Base-by-base conservation (phyloP, 2,113 vertebrate species). In the Caranx ignobilis region DNA sequence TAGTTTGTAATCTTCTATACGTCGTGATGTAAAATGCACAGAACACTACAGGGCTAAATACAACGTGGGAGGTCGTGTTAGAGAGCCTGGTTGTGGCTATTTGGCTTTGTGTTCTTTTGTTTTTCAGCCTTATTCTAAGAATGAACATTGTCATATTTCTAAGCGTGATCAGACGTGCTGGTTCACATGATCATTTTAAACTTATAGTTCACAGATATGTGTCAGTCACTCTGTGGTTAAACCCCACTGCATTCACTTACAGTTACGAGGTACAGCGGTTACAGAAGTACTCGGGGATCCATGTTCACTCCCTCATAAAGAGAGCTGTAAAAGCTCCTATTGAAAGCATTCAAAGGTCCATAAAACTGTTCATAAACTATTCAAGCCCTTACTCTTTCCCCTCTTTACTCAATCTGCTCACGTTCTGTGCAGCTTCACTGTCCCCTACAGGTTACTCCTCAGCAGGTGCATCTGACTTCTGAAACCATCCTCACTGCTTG, bases 341-440 rank as follows among this genome's bases (percentile, higher is more conserved):
- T 92, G 76, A 93, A 89, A 83, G 79, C 77, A 83, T 70, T 81
- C 71, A 82, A 31, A 87, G 93, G 90, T 93, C 92, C 65, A 93
- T 93, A 93, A 94, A 95, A 87, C 68, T 79, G 62, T 90, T 90
- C 79, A 94, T 94, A 86, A 93, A 90, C 84, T 85, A 57, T 73
- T 74, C 68, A 79, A 75, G 75, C n/a, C 54, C 52, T 47, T 10
- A 21, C 76, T 69, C 54, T 63, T 74, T 75, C 84, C 74, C 63
- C 74, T 62, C 68, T 71, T 9, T 45, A 61, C 50, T 41, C 82
- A 56, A 77, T 67, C 69, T 67, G 62, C 60, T 78, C 63, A 41
- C 16, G 45, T 76, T 74, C 67, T 34, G 19, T 77, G 68, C 70
- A 52, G 84, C 60, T 75, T 64, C 61, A 54, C 48, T 71, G 65